Evolutionary conservation across 2,888 invertebrate species (phyloP), one percentile per base, ranked within the genome.

Genomic region (Plagodis dolabraria): DNA sequence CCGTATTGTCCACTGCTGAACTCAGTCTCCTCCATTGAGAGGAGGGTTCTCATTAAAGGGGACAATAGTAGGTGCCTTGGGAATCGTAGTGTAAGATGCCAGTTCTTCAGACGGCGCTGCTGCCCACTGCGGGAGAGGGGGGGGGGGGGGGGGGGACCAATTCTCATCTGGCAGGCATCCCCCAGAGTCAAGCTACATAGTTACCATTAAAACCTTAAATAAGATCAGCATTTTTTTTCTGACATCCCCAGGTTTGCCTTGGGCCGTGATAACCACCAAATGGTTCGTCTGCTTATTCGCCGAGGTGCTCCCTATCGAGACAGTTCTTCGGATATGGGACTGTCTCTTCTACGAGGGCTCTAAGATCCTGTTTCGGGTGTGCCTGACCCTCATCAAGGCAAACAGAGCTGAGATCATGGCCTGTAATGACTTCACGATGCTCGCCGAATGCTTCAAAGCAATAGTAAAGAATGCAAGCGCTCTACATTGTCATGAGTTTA

Each of bases 201-300:
- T 22, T 22, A 22, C 22, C 22, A 22, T 22, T 22, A 4, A 22
- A 22, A 5, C 43, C 22, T 33, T 8, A 22, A 46, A 33, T 9
- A 46, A 0, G 8, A 34, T n/a, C 9, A 38, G 5, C 9, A 8
- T 38, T 9, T 38, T 38, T n/a, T 47, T 51, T 35, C 6, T 12
- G 5, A 4, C 33, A 45, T 45, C 44, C 69, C 2, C 67, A 94
- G 94, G 97, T 60, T 94, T 98, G 72, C 97, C 97, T 10, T 98
- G 98, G 96, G 96, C 97, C 54, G 96, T 98, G 60, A 96, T 98
- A 74, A 96, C 96, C 35, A 98, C 98, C 60, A 99, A 98, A 90
- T 99, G 98, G 98, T 98, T 99, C 82, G 96, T 99, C 73, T 99
- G 98, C 81, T 93, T 98, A 52, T 98, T 96, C 88, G 97, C 97